phyloP scores from a whole-genome alignment of 2,113 vertebrate genomes.

The Galeopterus variegatus region DNA sequence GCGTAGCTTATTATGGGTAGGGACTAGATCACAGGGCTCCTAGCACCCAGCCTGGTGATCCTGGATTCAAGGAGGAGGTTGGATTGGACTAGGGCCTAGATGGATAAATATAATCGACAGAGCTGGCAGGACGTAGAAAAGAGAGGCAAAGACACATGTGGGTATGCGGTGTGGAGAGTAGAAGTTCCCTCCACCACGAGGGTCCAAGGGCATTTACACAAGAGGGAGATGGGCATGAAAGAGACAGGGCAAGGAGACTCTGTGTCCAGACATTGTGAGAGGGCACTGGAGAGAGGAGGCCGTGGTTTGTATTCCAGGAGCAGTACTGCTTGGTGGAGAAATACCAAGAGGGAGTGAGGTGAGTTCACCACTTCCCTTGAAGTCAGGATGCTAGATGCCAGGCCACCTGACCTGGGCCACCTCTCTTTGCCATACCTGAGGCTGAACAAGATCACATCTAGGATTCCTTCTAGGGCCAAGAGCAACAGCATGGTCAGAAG shows the following conservation, averaged over 20 bases:
- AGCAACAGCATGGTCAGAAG: neutral
- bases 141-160: neutral
- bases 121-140: neutral
- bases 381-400: neutral
- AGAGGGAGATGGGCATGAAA: neutral
- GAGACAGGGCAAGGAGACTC: neutral
- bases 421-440: neutral
- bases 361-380: neutral
- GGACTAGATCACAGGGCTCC: neutral
- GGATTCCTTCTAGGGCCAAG: neutral
- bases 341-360: neutral
- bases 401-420: neutral
- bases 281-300: no score
- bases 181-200: neutral
- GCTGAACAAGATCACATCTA: neutral
- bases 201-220: neutral
- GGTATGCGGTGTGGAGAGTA: fast-evolving
- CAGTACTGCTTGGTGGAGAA: neutral
- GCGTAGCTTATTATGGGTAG: neutral
- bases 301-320: neutral
- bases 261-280: neutral
- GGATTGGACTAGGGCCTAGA: neutral
- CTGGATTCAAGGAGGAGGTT: constrained; percentile 19
- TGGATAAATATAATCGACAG: neutral
- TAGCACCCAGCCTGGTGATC: neutral